Base-by-base conservation (phyloP, 2,888 invertebrate genomes). In the Chymomyza caudatula region DNA sequence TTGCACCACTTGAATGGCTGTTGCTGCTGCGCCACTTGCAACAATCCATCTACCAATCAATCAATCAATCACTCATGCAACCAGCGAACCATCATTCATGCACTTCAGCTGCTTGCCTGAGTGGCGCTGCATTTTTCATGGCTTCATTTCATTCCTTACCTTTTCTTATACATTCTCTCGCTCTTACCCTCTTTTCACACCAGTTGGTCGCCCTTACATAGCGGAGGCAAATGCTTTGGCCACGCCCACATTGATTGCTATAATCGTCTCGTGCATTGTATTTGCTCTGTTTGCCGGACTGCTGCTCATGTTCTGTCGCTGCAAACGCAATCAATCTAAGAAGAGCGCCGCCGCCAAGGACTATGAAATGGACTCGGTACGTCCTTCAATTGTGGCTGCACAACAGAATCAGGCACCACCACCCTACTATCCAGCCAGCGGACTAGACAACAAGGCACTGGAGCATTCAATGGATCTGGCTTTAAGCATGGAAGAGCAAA, bases 371-470 rank as follows among this genome's bases (percentile, higher is more conserved):
- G 96, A 96, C 88, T 94, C 96, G 0, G 95, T 96, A 74, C 93
- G 96, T 63, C 96, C 96, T 17, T 95, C 96, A 55, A 94, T 96
- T 90, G 95, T 96, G 47, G 94, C 95, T n/a, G 89, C 89, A 61
- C 95, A 95, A 71, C 96, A 96, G 90, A 95, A 94, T 70, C 95
- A 96, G 86, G 96, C 96, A 1, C 96, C 96, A 20, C 96, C 96
- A 37, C 96, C 96, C 0, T 97, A 97, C 85, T 96, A 96, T 88
- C 96, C 96, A n/a, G 94, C 94, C 11, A 93, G 95, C 54, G 96
- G 96, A 0, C 94, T 96, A 93, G 97, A 97, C 91, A 97, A 97
- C 90, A 97, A 97, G 91, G 97, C 96, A 25, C 91, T 97, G 52
- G 97, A 97, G 90, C 95, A 96, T 90, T 96, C 96, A 6, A 93